Evolutionary conservation across 2,888 invertebrate species (phyloP).

Genomic region (Pecten maximus): DNA sequence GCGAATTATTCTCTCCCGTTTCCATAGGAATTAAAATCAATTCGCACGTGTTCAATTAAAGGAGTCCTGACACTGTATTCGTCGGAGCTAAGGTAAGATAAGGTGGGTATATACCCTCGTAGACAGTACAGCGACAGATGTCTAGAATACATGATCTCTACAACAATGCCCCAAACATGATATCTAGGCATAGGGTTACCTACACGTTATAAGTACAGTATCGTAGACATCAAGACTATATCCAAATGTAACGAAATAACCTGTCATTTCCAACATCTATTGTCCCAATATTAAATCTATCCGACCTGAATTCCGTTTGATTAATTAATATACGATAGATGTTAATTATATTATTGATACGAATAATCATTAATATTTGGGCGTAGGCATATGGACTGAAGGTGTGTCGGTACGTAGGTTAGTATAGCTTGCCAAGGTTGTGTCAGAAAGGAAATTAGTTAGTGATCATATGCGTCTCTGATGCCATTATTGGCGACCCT

Average conservation of each 20-base stretch:
- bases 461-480: background rate
- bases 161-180: background rate
- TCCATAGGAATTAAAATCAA: too few species aligned
- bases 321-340: background rate
- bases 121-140: background rate
- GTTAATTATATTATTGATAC: slow-evolving; percentile 7
- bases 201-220: background rate
- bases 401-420: background rate
- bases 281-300: background rate
- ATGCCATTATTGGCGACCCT: background rate
- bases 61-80: too few species aligned
- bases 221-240: background rate
- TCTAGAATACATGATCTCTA: background rate
- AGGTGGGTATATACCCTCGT: background rate
- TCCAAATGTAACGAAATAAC: background rate
- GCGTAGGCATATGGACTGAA: background rate
- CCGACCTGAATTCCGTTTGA: background rate
- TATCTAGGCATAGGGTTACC: background rate
- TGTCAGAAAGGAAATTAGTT: slow-evolving; percentile 13
- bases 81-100: background rate
- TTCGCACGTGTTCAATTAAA: too few species aligned
- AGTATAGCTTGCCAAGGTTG: background rate
- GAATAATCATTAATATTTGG: slow-evolving; percentile 1
- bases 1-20: too few species aligned
- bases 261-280: background rate